Evolutionary conservation across 2,113 vertebrate species (phyloP), one percentile per base, ranked within the genome.

Genomic region (Serinus canaria): DNA sequence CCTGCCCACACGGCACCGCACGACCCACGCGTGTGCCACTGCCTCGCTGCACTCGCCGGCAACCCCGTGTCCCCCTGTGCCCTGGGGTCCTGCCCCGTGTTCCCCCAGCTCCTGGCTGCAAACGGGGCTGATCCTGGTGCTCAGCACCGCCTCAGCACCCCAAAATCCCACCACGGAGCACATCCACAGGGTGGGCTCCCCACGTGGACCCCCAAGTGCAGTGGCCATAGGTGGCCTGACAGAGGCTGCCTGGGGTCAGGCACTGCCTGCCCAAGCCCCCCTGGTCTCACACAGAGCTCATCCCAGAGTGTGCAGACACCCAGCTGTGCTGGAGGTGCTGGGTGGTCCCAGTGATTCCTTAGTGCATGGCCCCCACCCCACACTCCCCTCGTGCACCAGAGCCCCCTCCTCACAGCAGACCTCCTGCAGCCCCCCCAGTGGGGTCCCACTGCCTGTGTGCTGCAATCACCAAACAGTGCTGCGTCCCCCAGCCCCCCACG

Each of bases 321-420:
- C 3, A 0, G 84, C n/a, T 1, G 6, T 4, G 37, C 75, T 13
- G 80, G 15, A 50, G 44, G 66, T 3, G 0, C 10, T 60, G 90
- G 67, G 78, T 75, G 83, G 78, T 75, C 67, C 62, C 2, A 3
- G 22, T 33, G 35, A 25, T 85, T 30, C 35, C 62, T 35, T 18
- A 13, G 58, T 4, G 0, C 31, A 5, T 19, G 35, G 41, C 41
- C n/a, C 43, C 50, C 30, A n/a, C 8, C 19, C 41, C 1, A 0
- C 0, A 3, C 35, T 16, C 30, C 60, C 33, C 33, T 43, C 5
- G 0, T 28, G 18, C 3, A 9, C 41, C 46, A 20, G 35, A 77
- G 33, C 17, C 69, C 16, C 41, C 28, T 39, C 5, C 62, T 55
- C 25, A 10, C 3, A 3, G 47, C 72, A 49, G 50, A 37, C 15